Base-by-base conservation (phyloP, 2,888 invertebrate genomes). In the Leucophenga maculata region DNA sequence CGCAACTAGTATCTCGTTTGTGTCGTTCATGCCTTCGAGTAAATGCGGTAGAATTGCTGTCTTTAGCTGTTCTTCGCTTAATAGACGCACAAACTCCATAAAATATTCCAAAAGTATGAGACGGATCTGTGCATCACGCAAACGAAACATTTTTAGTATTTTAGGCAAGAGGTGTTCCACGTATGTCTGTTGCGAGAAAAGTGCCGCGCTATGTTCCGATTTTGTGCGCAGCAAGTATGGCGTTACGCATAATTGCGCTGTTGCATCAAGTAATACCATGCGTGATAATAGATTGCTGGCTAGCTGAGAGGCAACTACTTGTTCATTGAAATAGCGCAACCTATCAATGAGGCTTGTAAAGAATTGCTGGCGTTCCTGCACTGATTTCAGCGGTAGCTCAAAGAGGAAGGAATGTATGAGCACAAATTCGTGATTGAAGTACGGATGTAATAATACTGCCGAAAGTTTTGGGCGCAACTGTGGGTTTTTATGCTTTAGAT, bases 361-460 rank as follows among this genome's bases (percentile, higher is more conserved):
- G 87, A 97, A 97, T 69, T 91, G 89, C 74, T 92, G 90, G 85
- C 94, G 96, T 77, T 96, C 95, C 66, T 90, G 90, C 77, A 93
- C 93, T 69, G 90, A 90, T 87, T 97, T 96, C 48, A 97, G 85
- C 0, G 97, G 94, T 67, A 97, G 89, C 85, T 95, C 94, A 78
- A 92, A 92, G 0, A 97, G 89, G 88, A 96, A 97, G 74, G 94
- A 93, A 86, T 95, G 93, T 76, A 97, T 94, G 22, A 91, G 90
- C 72, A 97, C 93, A 86, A 97, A 96, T 81, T 95, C 94, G 84
- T 96, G 95, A 79, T 93, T 94, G 84, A 94, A 96, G 88, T 95
- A 94, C 59, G 92, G 91, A 88, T 96, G 94, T 66, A 91, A 88
- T 2, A 94, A 88, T 39, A 94, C 89, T 22, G 91, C 90, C 8